Evolutionary conservation across 2,797 vertebrate genomes (phyloP).

Genomic region (Pseudochirops corinnae): DNA sequence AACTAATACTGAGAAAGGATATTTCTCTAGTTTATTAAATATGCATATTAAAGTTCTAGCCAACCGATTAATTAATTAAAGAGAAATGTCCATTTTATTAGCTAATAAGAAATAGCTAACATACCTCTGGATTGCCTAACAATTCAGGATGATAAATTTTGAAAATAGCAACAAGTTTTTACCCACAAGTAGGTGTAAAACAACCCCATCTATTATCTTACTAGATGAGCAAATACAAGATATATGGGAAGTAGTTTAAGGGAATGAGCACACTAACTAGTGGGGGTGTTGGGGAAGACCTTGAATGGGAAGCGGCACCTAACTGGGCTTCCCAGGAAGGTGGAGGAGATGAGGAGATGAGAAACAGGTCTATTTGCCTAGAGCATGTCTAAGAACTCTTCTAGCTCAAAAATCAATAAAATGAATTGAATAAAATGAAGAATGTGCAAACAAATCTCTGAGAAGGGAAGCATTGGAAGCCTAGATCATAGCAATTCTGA

Average conservation of each 20-base stretch:
- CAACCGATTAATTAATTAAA: not conserved
- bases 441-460: not conserved
- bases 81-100: not conserved
- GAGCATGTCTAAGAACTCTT: not conserved
- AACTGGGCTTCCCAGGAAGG: not conserved
- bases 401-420: not conserved
- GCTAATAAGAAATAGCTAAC: not conserved
- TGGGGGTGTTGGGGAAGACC: not conserved
- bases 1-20: not conserved
- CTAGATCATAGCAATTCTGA: not conserved
- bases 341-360: not conserved
- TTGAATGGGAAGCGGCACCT: not conserved
- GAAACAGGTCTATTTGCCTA: not conserved
- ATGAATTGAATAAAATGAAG: not conserved
- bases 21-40: not conserved
- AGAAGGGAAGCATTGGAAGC: not conserved
- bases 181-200: not conserved
- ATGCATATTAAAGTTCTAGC: not conserved
- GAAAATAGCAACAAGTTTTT: conserved; percentile 1
- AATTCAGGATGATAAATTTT: not conserved
- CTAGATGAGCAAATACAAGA: not conserved
- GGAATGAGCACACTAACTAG: not conserved
- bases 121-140: not conserved
- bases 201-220: not conserved
- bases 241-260: not conserved